Evolutionary conservation across 1,140 invertebrate species (phyloP), one percentile per base, ranked within the genome.

Genomic region (Lucilia sericata): DNA sequence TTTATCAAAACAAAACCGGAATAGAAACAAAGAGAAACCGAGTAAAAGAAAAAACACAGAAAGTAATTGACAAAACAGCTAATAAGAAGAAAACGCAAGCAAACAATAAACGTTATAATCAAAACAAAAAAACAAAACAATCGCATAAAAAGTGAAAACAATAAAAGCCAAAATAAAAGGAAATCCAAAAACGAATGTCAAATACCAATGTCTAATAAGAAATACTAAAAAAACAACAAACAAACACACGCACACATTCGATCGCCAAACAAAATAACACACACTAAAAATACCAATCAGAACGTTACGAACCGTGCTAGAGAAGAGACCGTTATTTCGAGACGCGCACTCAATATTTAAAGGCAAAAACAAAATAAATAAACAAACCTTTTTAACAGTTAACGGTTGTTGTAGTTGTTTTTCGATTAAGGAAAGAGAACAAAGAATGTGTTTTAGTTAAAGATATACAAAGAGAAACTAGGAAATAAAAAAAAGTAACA

Each of bases 231-330:
- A 2, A 30, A 30, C 1, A 30, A 30, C 25, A 30, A 30, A 30
- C 25, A 30, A 1, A 30, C 75, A 47, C 9, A 34, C 74, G 25
- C 74, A 75, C 74, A 75, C 21, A 51, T 19, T 25, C 42, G 3
- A n/a, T 65, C 25, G 65, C 21, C 7, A 70, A 55, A 70, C 21
- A 70, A 70, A 21, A 21, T 21, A 55, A 70, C 65, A 70, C n/a
- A 60, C 55, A n/a, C 55, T 60, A n/a, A 10, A 21, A 70, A 70
- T 70, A 21, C 65, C 65, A 70, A 70, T 80, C 47, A 80, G 76
- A 80, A 80, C 76, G 76, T 80, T 80, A 80, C 76, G 76, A 80
- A 49, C 76, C 47, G 76, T 80, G 42, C 76, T 78, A 47, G 75
- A 51, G 76, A 21, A 80, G 76, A 49, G 42, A 49, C 76, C 42